These are phyloP conservation scores for Nothobranchius kuhntae DNA, from an alignment of 2,113 vertebrate genomes.

Conservation along the genomic window DNA sequence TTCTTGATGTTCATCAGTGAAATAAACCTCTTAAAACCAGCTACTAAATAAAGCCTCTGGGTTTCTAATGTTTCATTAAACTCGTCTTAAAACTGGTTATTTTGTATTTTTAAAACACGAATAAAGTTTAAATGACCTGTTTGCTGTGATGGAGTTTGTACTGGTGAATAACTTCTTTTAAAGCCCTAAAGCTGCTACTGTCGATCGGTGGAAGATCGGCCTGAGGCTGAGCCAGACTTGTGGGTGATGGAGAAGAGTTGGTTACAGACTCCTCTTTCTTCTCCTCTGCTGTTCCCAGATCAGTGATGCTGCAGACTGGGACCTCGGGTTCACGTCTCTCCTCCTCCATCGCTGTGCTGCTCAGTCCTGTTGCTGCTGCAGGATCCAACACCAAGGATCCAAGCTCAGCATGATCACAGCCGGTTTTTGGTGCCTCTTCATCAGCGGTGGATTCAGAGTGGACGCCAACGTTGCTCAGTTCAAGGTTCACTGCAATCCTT, in stretches of 20 bases:
- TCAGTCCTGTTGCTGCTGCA: not conserved
- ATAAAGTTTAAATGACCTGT: slow-evolving; percentile 17
- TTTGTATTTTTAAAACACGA: too few relatives aligned
- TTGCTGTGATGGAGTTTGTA: not conserved
- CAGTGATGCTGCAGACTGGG: not conserved
- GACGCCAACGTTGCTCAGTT: not conserved
- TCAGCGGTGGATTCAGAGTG: not conserved
- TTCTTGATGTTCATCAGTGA: too few relatives aligned
- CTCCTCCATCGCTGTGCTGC: not conserved
- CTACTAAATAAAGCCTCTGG: too few relatives aligned
- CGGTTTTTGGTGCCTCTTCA: not conserved
- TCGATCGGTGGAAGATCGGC: slow-evolving; percentile 9
- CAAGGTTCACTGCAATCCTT: not conserved
- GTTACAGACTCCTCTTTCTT: not conserved
- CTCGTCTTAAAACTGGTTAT: too few relatives aligned
- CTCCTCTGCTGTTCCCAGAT: not conserved
- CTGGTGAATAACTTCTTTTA: slow-evolving; percentile 15
- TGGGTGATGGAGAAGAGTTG: not conserved
- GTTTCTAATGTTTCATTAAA: too few relatives aligned
- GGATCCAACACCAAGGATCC: not conserved
- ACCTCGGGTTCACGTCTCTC: not conserved
- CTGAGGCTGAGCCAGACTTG: not conserved
- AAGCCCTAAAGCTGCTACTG: not conserved
- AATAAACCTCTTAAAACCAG: too few relatives aligned
- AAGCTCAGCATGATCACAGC: not conserved